Evolutionary conservation across 2,797 vertebrate genomes (phyloP).

Genomic region (Cirrhinus mrigala): DNA sequence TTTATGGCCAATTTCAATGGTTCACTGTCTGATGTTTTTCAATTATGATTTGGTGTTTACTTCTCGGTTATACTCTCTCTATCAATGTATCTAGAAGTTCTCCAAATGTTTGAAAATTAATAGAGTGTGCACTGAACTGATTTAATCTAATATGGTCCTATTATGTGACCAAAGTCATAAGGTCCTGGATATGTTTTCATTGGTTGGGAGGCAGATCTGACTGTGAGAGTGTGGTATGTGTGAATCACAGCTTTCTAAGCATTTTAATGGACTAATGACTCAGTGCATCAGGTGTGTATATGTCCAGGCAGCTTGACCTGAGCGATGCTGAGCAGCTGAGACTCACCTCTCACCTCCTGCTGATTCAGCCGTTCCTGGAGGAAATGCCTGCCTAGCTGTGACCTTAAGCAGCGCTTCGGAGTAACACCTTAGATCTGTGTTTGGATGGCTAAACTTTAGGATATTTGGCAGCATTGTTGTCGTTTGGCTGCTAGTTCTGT

Average conservation of each 20-base stretch:
- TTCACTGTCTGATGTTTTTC: slow-evolving; percentile 47
- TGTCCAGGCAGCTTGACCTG: slow-evolving; percentile 15
- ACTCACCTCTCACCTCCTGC: slow-evolving; percentile 37
- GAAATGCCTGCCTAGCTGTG: slow-evolving; percentile 32
- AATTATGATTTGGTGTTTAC: slow-evolving; percentile 33
- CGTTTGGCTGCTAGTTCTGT: slow-evolving; percentile 10
- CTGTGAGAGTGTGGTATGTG: slow-evolving; percentile 7
- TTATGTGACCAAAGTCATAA: slow-evolving; percentile 19
- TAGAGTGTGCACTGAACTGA: slow-evolving; percentile 35
- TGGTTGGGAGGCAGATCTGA: neutral
- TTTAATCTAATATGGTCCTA: slow-evolving; percentile 34
- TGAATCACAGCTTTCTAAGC: slow-evolving; percentile 53
- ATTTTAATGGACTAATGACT: slow-evolving; percentile 51
- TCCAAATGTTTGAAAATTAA: slow-evolving; percentile 29
- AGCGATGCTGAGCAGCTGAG: slow-evolving; percentile 19
- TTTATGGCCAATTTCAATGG: slow-evolving; percentile 33
- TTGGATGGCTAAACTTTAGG: slow-evolving; percentile 32
- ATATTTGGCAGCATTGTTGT: slow-evolving; percentile 28
- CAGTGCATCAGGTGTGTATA: slow-evolving; percentile 37
- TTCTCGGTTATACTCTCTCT: slow-evolving; percentile 30
- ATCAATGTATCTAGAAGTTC: slow-evolving; percentile 28
- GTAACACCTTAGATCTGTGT: slow-evolving; percentile 21
- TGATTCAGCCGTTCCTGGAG: slow-evolving; percentile 36
- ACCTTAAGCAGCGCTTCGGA: slow-evolving; percentile 12
- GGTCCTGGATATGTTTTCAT: slow-evolving; percentile 4